Evolutionary conservation across 2,797 vertebrate genomes (phyloP), one percentile per base, ranked within the genome.

Genomic region (Erithacus rubecula): DNA sequence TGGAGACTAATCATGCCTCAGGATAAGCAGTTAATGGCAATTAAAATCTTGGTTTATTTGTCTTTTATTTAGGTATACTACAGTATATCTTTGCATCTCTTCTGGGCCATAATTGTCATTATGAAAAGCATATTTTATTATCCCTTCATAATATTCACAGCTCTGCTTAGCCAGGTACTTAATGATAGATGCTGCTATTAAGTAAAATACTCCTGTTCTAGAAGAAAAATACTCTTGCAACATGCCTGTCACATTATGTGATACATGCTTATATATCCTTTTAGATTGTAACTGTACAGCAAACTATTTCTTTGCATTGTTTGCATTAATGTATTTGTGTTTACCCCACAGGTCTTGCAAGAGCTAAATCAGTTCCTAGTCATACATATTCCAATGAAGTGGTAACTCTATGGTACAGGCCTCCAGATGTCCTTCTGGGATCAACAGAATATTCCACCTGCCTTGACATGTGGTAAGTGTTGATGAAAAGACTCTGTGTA

Each of bases 311-410:
- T 87, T 92, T 79, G 12, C 79, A 95, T 77, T 63, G 15, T 90
- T 90, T 81, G 27, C 41, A 56, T 71, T 84, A 26, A 52, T 96
- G 43, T 83, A 67, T 84, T 87, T 83, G 43, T 90, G 70, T 83
- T 75, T 96, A 21, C 69, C 51, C 62, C 44, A 53, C 97, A 99
- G 99, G 99, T 95, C 98, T 99, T 95, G 99, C 99, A 86, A 98
- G 99, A 97, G 99, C 99, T 83, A 99, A 99, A 97, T 99, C 99
- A 1, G 98, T 99, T 92, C 99, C 99, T 90, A 99, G 99, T 97
- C 99, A 99, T 95, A 99, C 99, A 0, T 99, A 99, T 95, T 99
- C 99, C 96, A 99, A 99, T 68, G 99, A 99, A 98, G 99, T 99
- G 95, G 99, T 99, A 96, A 99, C 99, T 43, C 97, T 99, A 30